phyloP scores from a whole-genome alignment of 2,888 invertebrate species.

The Phania funesta region DNA sequence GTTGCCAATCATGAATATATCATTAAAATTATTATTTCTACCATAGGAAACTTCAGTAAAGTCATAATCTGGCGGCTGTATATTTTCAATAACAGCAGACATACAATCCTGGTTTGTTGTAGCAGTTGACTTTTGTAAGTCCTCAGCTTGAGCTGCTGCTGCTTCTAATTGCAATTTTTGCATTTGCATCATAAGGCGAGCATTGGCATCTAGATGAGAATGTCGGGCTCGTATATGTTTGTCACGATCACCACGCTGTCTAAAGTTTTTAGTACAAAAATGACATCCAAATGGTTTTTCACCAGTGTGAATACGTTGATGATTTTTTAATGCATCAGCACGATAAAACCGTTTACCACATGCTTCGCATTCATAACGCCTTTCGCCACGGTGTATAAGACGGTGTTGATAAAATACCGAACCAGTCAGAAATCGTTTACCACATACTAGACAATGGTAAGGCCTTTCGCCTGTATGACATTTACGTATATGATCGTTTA shows the following conservation, averaged over 20 bases:
- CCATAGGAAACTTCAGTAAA: background rate
- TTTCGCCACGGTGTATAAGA: conserved; percentile 84
- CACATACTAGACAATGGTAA: conserved; percentile 83
- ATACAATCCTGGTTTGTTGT: background rate
- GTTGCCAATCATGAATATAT: conserved; percentile 72
- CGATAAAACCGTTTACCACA: conserved; percentile 84
- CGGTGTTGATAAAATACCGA: conserved; percentile 85
- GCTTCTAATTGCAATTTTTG: conserved; percentile 78
- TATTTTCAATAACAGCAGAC: conserved; percentile 39
- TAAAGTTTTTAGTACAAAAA: conserved; percentile 82
- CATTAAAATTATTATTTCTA: conserved; percentile 60
- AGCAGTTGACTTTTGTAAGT: conserved; percentile 43
- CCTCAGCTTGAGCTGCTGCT: conserved; percentile 71
- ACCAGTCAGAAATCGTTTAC: conserved; percentile 84
- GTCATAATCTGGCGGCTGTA: background rate
- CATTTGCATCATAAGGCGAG: conserved; percentile 79
- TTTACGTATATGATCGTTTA: conserved; percentile 84
- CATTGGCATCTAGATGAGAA: conserved; percentile 78
- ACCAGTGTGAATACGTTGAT: conserved; percentile 83
- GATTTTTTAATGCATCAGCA: conserved; percentile 84
- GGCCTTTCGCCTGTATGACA: conserved; percentile 85
- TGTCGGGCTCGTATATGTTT: conserved; percentile 83
- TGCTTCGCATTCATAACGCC: conserved; percentile 84
- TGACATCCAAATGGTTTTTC: conserved; percentile 82
- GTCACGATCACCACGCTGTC: conserved; percentile 83